These are phyloP conservation scores for Thunnus maccoyii DNA, from an alignment of 2,113 vertebrate species.

Conservation along the genomic window DNA sequence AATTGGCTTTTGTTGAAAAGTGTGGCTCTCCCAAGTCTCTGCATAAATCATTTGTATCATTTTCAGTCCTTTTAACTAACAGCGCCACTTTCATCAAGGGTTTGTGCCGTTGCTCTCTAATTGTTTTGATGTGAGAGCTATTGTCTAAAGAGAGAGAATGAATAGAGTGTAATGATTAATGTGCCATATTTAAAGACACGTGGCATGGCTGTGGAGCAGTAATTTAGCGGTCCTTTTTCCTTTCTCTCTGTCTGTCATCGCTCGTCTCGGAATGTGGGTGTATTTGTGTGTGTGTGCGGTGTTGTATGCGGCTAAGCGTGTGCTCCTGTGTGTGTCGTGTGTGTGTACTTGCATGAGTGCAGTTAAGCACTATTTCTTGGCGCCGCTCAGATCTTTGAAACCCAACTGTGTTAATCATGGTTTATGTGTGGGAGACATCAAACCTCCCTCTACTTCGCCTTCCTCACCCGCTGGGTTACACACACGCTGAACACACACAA, in stretches of 20 bases:
- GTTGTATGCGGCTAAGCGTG: neutral
- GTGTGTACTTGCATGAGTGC: conserved; percentile 11
- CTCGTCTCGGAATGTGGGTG: conserved; percentile 24
- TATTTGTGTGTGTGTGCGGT: neutral
- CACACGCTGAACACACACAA: conserved; percentile 17
- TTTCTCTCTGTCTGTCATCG: conserved; percentile 37
- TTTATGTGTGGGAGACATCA: conserved; percentile 80
- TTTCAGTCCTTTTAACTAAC: conserved; percentile 64
- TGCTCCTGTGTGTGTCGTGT: neutral
- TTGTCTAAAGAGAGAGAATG: conserved; percentile 66
- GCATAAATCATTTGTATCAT: conserved; percentile 74
- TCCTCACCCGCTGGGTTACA: conserved; percentile 63
- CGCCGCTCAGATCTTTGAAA: conserved; percentile 66
- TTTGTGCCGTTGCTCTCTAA: conserved; percentile 70
- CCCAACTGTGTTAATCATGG: conserved; percentile 82
- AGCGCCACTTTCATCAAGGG: conserved; percentile 65
- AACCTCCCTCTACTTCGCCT: conserved; percentile 69
- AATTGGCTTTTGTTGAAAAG: conserved; percentile 75
- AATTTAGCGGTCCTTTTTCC: conserved; percentile 41
- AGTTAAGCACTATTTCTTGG: conserved; percentile 58
- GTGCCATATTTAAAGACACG: conserved; percentile 67
- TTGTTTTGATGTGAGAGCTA: conserved; percentile 77
- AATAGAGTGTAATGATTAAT: conserved; percentile 78
- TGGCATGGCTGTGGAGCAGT: neutral
- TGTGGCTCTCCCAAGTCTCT: conserved; percentile 38